phyloP scores from a whole-genome alignment of 2,113 vertebrate genomes.

The Siniperca chuatsi region DNA sequence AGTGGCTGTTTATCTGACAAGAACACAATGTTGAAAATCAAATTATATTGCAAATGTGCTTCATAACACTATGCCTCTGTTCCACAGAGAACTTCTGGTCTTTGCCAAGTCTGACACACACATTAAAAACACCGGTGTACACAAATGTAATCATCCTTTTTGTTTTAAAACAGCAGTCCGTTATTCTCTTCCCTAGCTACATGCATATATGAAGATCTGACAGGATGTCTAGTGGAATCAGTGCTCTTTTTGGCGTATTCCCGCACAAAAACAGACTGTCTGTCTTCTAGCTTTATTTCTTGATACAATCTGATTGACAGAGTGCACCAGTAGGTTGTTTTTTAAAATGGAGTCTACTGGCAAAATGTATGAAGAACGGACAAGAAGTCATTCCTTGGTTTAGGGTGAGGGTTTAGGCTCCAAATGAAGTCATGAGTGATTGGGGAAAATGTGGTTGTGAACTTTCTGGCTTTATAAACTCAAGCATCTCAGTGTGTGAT shows the following conservation, averaged over 20 bases:
- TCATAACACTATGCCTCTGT: conserved; percentile 70
- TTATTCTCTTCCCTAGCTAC: conserved; percentile 6
- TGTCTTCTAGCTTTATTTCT: conserved; percentile 4
- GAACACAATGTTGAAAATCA: conserved; percentile 59
- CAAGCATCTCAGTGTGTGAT: conserved; percentile 43
- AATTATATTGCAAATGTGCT: conserved; percentile 57
- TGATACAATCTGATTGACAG: conserved; percentile 1
- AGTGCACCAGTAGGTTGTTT: conserved; percentile 9
- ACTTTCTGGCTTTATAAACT: conserved; percentile 21
- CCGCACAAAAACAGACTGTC: not conserved
- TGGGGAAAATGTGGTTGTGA: conserved; percentile 4
- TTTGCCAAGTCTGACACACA: conserved; percentile 43
- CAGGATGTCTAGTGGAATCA: conserved; percentile 6
- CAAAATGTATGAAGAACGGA: conserved; percentile 50
- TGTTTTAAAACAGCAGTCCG: conserved; percentile 27
- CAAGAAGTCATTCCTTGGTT: conserved; percentile 26
- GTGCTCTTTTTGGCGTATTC: conserved; percentile 4
- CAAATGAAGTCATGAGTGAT: conserved; percentile 38
- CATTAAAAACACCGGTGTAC: conserved; percentile 36
- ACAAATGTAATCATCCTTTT: conserved; percentile 16
- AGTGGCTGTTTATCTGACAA: conserved; percentile 41
- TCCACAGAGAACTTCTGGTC: conserved; percentile 42
- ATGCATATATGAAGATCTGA: conserved; percentile 45
- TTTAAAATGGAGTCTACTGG: not conserved
- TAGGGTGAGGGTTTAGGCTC: not conserved